Conservation (phyloP, 2,888 invertebrate genomes). For the Catotricha subobsoleta region DNA sequence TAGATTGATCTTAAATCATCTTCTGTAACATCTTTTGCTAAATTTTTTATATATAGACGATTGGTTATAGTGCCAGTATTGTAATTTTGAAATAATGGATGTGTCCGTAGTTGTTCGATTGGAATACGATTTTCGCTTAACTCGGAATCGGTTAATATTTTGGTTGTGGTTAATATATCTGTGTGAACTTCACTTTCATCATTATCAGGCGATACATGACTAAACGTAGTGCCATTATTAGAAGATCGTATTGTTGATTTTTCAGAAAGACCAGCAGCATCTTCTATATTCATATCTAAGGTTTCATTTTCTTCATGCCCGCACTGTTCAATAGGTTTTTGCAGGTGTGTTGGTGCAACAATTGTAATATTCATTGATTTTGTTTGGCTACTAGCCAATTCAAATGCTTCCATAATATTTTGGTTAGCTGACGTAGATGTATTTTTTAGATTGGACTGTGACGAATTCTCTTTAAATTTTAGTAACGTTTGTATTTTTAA, state of each 20-base stretch:
- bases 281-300: too few species aligned
- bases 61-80: slow-evolving; percentile 60
- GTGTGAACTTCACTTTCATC: slow-evolving; percentile 24
- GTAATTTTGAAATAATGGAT: slow-evolving; percentile 76
- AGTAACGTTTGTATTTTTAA: not conserved
- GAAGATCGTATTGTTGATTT: too few species aligned
- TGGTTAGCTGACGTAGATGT: not conserved
- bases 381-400: not conserved
- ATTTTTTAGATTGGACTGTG: not conserved
- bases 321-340: slow-evolving; percentile 31
- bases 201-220: not conserved
- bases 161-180: slow-evolving; percentile 13
- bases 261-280: too few species aligned
- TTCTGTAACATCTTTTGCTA: slow-evolving; percentile 60
- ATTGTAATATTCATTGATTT: not conserved
- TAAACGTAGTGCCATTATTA: not conserved
- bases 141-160: slow-evolving; percentile 32
- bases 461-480: not conserved
- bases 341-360: not conserved
- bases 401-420: not conserved
- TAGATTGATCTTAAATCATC: slow-evolving; percentile 61
- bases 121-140: slow-evolving; percentile 50
- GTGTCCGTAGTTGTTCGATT: slow-evolving; percentile 46
- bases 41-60: slow-evolving; percentile 83
- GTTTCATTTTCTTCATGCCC: slow-evolving; percentile 20